Percentiles rank a stretch among this genome's conserved stretches.
phyloP scores from a whole-genome alignment of 2,888 invertebrate species.

The Habrosyne pyritoides region DNA sequence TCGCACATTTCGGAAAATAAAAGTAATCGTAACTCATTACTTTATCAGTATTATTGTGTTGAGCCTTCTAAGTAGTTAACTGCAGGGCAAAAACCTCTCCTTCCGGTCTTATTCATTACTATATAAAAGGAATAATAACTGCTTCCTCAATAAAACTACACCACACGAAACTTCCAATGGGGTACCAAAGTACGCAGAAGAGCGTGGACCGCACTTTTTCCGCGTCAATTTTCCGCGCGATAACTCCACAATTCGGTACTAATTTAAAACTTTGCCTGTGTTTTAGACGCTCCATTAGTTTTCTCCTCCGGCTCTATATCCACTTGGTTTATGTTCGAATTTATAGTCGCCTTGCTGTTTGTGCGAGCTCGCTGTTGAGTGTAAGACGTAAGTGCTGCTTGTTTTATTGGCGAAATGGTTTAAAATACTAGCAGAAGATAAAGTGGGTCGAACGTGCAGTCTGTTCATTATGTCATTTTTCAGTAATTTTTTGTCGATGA shows the following conservation, averaged over 20 bases:
- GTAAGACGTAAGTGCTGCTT: conserved; percentile 1
- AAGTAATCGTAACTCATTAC: no score
- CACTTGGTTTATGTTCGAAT: conserved; percentile 14
- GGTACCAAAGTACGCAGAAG: neutral
- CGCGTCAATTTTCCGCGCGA: conserved; percentile 58
- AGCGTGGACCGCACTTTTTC: conserved; percentile 31
- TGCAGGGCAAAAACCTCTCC: no score
- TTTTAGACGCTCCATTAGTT: conserved; percentile 45
- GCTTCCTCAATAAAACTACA: neutral
- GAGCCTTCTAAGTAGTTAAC: no score
- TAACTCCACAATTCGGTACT: conserved; percentile 54
- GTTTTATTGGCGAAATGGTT: conserved; percentile 2
- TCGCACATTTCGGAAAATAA: no score
- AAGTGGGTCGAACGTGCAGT: no score
- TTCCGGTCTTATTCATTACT: no score
- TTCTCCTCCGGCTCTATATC: conserved; percentile 7
- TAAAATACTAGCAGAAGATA: no score
- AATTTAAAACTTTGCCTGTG: conserved; percentile 58
- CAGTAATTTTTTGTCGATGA: no score
- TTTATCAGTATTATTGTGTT: no score
- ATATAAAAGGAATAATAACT: neutral
- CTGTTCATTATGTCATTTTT: no score
- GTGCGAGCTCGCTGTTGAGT: neutral
- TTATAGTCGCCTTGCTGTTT: conserved; percentile 10
- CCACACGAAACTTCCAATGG: conserved; percentile 1